Conservation (phyloP, 2,113 vertebrate genomes). For the Scalopus aquaticus region DNA sequence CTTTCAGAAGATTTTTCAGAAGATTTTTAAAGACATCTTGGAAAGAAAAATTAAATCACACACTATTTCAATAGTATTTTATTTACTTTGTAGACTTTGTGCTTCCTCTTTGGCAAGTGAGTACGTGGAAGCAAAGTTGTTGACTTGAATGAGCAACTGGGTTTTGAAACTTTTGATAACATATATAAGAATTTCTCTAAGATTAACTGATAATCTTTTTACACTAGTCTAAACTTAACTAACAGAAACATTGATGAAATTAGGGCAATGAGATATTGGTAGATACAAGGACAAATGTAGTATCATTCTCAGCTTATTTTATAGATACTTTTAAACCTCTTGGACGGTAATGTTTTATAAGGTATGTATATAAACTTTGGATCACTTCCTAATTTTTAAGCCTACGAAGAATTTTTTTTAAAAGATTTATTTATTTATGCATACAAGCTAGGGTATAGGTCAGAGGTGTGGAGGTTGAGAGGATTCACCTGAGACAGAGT, state of each 20-base stretch:
- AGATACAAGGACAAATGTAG: background rate
- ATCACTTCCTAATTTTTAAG: conserved; percentile 1
- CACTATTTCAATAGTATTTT: background rate
- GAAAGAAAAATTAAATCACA: conserved; percentile 7
- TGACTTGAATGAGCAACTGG: background rate
- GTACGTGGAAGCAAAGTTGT: background rate
- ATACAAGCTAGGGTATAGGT: no score
- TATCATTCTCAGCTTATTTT: conserved; percentile 28
- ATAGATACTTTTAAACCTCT: background rate
- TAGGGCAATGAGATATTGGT: background rate
- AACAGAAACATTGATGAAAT: conserved; percentile 14
- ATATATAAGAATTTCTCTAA: background rate
- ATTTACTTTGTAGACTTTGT: conserved; percentile 19
- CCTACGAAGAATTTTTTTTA: background rate
- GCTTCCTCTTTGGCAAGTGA: background rate
- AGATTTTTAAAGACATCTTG: background rate
- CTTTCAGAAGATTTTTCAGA: background rate
- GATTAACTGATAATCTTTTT: background rate
- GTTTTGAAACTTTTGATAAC: conserved; percentile 16
- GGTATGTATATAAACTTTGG: background rate
- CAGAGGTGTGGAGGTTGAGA: no score
- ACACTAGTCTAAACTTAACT: background rate
- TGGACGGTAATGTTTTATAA: background rate
- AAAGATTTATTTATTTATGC: no score
- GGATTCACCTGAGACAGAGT: no score